Conservation (phyloP, 2,888 invertebrate species). For the Macrosoma leucophasiata region DNA sequence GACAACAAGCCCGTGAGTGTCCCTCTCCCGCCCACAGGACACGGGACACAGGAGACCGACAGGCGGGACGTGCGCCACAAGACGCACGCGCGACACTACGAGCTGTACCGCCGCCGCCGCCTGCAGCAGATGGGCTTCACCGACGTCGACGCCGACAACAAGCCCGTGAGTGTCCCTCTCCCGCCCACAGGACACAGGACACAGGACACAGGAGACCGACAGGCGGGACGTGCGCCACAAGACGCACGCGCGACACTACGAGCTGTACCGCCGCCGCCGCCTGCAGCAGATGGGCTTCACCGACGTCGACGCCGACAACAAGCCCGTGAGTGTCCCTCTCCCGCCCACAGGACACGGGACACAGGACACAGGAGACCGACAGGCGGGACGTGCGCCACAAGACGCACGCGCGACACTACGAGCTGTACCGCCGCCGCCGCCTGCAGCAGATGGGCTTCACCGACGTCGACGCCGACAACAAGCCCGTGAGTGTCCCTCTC, state of each 20-base stretch:
- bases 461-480: conserved; percentile 28
- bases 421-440: too few species aligned
- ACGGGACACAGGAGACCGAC: too few species aligned
- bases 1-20: conserved; percentile 89
- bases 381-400: too few species aligned
- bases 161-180: conserved; percentile 84
- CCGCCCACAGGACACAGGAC: too few species aligned
- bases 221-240: conserved; percentile 99
- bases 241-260: conserved; percentile 97
- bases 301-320: conserved; percentile 93
- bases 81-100: conserved; percentile 97
- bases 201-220: too few species aligned
- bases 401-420: too few species aligned
- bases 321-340: conserved; percentile 84
- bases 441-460: conserved; percentile 28
- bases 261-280: conserved; percentile 92
- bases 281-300: conserved; percentile 96
- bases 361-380: too few species aligned
- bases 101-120: conserved; percentile 92
- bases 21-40: too few species aligned
- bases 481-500: conserved; percentile 84
- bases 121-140: conserved; percentile 96
- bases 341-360: too few species aligned
- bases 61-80: conserved; percentile 99
- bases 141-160: conserved; percentile 93